Evolutionary conservation across 2,113 vertebrate species (phyloP).

Genomic region (Oplegnathus fasciatus): DNA sequence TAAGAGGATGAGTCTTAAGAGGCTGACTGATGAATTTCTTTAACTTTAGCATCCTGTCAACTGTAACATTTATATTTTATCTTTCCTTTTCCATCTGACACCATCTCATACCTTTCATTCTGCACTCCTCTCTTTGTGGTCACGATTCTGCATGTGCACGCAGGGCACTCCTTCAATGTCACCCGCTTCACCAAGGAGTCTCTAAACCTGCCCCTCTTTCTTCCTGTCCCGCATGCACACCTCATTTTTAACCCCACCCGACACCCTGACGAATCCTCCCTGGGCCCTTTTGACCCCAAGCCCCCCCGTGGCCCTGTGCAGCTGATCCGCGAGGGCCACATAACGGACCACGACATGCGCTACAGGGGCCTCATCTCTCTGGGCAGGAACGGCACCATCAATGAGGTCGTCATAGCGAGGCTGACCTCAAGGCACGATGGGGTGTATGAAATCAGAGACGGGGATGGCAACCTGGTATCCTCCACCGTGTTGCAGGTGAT

Average conservation of each 20-base stretch:
- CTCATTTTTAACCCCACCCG: constrained; percentile 76
- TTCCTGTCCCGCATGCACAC: constrained; percentile 68
- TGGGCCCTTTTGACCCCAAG: constrained; percentile 68
- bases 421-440: constrained; percentile 76
- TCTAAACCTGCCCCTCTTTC: constrained; percentile 78
- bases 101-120: constrained; percentile 28
- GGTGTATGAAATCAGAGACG: constrained; percentile 80
- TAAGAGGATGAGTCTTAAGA: background rate
- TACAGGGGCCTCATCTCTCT: constrained; percentile 77
- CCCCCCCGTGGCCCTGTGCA: constrained; percentile 67
- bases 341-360: constrained; percentile 66
- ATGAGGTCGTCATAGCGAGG: constrained; percentile 71
- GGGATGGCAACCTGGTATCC: constrained; percentile 79
- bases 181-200: constrained; percentile 79
- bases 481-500: constrained; percentile 77
- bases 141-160: constrained; percentile 13
- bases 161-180: constrained; percentile 78
- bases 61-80: constrained; percentile 45
- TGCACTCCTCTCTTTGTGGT: constrained; percentile 19
- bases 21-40: background rate
- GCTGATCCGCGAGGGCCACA: constrained; percentile 74
- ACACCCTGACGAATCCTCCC: constrained; percentile 59
- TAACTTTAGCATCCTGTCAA: background rate
- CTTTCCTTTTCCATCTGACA: constrained; percentile 31
- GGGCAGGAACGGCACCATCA: constrained; percentile 60